Conservation (phyloP, 1,140 invertebrate species). For the Dendroctonus valens region DNA sequence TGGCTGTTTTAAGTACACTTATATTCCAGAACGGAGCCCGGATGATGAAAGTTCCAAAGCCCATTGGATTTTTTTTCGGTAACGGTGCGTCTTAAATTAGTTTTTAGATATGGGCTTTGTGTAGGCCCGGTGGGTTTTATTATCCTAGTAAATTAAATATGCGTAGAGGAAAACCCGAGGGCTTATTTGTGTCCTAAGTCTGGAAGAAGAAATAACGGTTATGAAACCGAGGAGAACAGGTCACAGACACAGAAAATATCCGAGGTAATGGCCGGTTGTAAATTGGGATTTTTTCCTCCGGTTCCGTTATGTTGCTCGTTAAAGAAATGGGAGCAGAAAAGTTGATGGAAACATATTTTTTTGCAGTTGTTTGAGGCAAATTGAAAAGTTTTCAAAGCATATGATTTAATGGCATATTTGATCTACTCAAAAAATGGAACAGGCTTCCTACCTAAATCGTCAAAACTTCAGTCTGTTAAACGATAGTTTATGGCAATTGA, state of each 20-base stretch:
- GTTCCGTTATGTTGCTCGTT: constrained; percentile 16
- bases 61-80: too few relatives aligned
- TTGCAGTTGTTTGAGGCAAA: background rate
- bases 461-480: too few relatives aligned
- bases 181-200: constrained; percentile 20
- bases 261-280: constrained; percentile 21
- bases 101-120: constrained; percentile 17
- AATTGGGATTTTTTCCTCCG: constrained; percentile 26
- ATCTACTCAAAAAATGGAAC: too few relatives aligned
- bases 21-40: too few relatives aligned
- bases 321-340: constrained; percentile 1
- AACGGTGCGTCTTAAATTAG: constrained; percentile 21
- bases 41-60: background rate
- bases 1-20: too few relatives aligned
- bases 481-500: too few relatives aligned
- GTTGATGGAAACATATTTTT: constrained; percentile 1
- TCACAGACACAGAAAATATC: constrained; percentile 22
- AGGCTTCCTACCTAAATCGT: too few relatives aligned
- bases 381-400: too few relatives aligned
- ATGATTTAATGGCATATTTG: too few relatives aligned
- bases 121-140: constrained; percentile 26
- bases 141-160: constrained; percentile 28
- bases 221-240: constrained; percentile 22
- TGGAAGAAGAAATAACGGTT: constrained; percentile 20
- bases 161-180: constrained; percentile 17